Evolutionary conservation across 1,140 invertebrate species (phyloP).

Genomic region (Bombus breviceps): DNA sequence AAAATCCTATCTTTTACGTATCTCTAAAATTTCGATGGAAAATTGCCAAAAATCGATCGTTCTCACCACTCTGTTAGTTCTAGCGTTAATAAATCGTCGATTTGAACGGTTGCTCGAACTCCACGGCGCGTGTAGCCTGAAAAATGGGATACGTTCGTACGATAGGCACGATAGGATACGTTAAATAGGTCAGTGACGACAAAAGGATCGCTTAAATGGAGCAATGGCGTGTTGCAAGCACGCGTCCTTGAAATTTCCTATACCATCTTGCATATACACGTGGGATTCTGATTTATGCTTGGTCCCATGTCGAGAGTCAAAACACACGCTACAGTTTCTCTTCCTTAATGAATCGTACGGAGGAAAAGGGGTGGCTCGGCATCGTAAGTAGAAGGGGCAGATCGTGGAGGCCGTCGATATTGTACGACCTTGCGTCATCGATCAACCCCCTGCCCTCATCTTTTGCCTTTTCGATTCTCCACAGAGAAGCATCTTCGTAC

Average conservation of each 20-base stretch:
- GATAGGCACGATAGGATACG: background rate
- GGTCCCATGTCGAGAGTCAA: background rate
- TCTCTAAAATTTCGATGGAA: no score
- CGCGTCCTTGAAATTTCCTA: constrained; percentile 39
- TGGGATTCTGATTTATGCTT: constrained; percentile 34
- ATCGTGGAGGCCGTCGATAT: constrained; percentile 64
- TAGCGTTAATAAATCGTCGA: constrained; percentile 28
- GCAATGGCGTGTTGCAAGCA: constrained; percentile 4
- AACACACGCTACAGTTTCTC: constrained; percentile 4
- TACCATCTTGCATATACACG: background rate
- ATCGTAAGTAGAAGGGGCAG: background rate
- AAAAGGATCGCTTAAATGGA: constrained; percentile 27
- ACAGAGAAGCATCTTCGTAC: constrained; percentile 46
- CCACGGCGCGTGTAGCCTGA: background rate
- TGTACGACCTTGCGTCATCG: constrained; percentile 70
- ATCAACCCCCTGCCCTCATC: constrained; percentile 57
- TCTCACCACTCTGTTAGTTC: background rate
- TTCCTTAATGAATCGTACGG: constrained; percentile 48
- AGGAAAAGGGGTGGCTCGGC: constrained; percentile 31
- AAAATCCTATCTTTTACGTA: no score
- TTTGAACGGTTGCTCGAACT: constrained; percentile 10
- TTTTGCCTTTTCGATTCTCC: constrained; percentile 55
- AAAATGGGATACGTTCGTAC: constrained; percentile 40
- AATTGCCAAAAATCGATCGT: no score
- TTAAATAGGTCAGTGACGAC: constrained; percentile 41